Percentiles rank a stretch among this genome's conserved stretches.
phyloP scores from a whole-genome alignment of 2,797 vertebrate genomes.

The Spatula versicolor region DNA sequence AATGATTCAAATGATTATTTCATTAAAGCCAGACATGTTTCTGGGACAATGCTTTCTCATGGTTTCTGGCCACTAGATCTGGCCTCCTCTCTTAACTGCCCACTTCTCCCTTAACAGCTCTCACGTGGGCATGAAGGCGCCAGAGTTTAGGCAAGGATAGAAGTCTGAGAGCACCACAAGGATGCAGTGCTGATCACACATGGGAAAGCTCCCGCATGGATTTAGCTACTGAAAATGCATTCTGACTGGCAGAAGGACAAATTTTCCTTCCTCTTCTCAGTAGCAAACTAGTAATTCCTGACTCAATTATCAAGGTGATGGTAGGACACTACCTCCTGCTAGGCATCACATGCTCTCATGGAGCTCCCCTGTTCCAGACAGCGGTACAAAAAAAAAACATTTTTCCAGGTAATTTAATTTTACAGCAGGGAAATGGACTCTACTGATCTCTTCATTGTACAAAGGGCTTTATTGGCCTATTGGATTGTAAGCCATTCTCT shows the following conservation, averaged over 20 bases:
- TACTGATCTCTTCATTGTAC: not conserved
- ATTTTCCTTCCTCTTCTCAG: not conserved
- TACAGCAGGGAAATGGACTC: not conserved
- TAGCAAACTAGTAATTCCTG: not conserved
- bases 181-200: not conserved
- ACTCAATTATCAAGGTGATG: not conserved
- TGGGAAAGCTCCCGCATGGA: not conserved
- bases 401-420: not conserved
- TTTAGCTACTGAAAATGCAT: not conserved
- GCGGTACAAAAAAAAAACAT: not conserved
- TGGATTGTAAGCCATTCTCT: not conserved
- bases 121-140: not conserved
- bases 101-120: not conserved
- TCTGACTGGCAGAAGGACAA: not conserved
- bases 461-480: not conserved
- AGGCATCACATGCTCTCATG: not conserved
- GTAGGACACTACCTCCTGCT: not conserved
- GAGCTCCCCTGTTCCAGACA: not conserved
- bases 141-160: not conserved
- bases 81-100: not conserved
- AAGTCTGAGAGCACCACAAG: not conserved
- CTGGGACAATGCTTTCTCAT: not conserved
- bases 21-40: too few relatives aligned
- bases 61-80: not conserved
- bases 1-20: accelerated